Base-by-base conservation (phyloP, 2,797 vertebrate genomes). In the Dromococcyx pavoninus region DNA sequence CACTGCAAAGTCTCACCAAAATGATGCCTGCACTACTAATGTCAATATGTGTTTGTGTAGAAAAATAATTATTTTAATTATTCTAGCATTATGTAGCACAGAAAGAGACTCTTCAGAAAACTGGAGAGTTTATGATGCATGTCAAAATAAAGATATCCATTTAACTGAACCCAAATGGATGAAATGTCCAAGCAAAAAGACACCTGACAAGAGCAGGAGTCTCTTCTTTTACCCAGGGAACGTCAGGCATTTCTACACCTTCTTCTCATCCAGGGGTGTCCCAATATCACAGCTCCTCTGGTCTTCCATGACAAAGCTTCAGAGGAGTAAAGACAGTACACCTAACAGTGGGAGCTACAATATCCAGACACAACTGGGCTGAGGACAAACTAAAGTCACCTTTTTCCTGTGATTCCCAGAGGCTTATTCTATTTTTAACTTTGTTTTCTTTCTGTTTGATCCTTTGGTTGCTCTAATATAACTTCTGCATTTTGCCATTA, bases 351-450 rank as follows among this genome's bases (percentile, higher is more conserved):
- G 21, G 18, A 96, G 19, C 10, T 21, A 82, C 17, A 54, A 69
- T 41, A 93, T 4, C 10, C 24, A 23, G 37, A 50, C 83, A 56
- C 80, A 93, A 75, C 53, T 70, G 71, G 50, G 41, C 32, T 81
- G 37, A 93, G 93, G 92, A 94, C 92, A 96, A 89, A 93, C 53
- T 77, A 85, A 94, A 90, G 79, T 88, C 86, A 93, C 71, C 57
- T 95, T 93, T 90, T 81, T 54, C 56, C 87, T 79, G 48, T 74
- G 64, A 86, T 81, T 70, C 90, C 93, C 91, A 93, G 65, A 82
- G 79, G 86, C 65, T 35, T 72, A 35, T 60, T 91, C 84, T 81
- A 86, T 79, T 94, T 90, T 95, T 93, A 95, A 88, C 70, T 88
- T 50, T 58, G 62, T 44, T 81, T 82, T 74, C 50, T 74, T 95